Percentiles rank a stretch among this genome's conserved stretches.
phyloP scores from a whole-genome alignment of 92 coral and sea anemone genomes.

The Zoanthus gigantus region DNA sequence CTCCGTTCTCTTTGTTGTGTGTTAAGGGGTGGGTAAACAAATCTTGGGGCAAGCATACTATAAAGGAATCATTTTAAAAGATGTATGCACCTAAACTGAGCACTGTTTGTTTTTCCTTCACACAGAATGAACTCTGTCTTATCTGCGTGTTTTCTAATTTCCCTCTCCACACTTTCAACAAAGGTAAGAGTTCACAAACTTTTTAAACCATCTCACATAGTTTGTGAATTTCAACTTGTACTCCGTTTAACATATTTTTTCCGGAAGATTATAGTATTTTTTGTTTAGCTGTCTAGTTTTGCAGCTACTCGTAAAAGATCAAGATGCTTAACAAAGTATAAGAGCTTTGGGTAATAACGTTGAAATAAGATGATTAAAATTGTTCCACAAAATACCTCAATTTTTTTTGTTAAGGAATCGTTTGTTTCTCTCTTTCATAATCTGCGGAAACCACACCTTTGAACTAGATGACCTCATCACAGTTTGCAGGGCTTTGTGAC shows the following conservation, averaged over 20 bases:
- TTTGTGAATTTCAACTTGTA: neutral
- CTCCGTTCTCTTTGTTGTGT: neutral
- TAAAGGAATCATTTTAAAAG: neutral
- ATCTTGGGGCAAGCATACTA: neutral
- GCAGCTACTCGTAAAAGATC: neutral
- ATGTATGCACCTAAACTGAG: neutral
- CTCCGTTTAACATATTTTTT: neutral
- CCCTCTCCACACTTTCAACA: neutral
- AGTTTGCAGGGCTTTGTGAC: neutral
- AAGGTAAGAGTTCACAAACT: neutral
- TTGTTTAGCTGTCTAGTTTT: neutral
- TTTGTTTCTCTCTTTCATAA: neutral
- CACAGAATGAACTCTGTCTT: neutral
- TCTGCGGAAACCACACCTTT: conserved; percentile 4
- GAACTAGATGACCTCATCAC: neutral
- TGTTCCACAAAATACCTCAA: neutral
- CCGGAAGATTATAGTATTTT: neutral
- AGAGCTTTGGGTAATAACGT: neutral
- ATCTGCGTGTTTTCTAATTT: neutral
- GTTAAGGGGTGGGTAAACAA: neutral
- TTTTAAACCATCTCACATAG: neutral
- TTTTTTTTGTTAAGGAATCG: neutral
- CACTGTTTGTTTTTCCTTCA: neutral
- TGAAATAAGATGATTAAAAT: neutral
- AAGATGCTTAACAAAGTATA: neutral